These are phyloP conservation scores for Eulemur macaco DNA, from an alignment of 2,113 vertebrate genomes.

Conservation along the genomic window DNA sequence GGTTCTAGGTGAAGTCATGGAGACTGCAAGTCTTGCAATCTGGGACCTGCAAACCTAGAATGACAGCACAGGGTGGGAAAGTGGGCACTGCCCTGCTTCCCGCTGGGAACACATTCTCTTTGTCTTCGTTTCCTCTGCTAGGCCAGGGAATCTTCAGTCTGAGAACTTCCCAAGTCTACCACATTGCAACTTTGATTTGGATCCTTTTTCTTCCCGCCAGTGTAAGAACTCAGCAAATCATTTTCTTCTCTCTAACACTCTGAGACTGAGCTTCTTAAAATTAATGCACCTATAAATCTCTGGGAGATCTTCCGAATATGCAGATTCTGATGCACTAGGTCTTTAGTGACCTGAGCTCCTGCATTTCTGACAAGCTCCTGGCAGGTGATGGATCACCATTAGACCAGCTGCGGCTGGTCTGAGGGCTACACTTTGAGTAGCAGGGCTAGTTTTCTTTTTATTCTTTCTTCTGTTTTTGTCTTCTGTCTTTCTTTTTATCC, in stretches of 20 bases:
- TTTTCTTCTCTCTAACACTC: not conserved
- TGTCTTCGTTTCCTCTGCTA: not conserved
- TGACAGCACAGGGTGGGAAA: rapidly evolving
- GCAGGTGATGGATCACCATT: not conserved
- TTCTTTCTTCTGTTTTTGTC: not conserved
- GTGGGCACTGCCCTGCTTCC: not conserved
- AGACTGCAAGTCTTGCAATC: not conserved
- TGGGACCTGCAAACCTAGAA: not conserved
- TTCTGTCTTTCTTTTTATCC: not conserved
- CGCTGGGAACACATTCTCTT: not conserved
- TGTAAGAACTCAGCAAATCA: not conserved
- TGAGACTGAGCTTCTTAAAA: not conserved
- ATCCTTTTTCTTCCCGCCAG: not conserved
- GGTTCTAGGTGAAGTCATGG: not conserved
- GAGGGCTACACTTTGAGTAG: not conserved
- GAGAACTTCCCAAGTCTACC: not conserved
- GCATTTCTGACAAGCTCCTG: not conserved
- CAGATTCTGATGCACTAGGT: not conserved
- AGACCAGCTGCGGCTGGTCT: not conserved
- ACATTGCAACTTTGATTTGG: not conserved
- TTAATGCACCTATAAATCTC: not conserved
- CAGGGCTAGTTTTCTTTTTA: not conserved
- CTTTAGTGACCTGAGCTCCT: not conserved
- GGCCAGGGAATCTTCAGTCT: not conserved
- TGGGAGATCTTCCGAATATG: not conserved